Conservation (phyloP, 1,140 invertebrate genomes). For the Drosophila setifemur region DNA sequence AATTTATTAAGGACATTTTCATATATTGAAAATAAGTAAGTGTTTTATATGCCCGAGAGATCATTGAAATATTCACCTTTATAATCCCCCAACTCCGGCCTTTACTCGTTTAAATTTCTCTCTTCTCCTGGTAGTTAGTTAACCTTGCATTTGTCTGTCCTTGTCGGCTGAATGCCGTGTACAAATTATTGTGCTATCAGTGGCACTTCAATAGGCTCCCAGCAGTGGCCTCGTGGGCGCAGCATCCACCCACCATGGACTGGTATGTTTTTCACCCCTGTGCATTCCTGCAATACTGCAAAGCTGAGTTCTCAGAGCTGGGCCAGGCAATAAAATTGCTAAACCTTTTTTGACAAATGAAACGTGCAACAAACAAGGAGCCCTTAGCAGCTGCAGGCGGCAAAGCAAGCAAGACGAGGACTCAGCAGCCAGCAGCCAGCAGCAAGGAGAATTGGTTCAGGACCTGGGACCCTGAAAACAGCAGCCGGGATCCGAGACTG, state of each 20-base stretch:
- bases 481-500: neutral
- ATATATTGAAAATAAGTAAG: neutral
- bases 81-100: neutral
- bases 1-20: no score
- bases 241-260: neutral
- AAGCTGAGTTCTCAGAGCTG: conserved; percentile 4
- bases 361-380: conserved; percentile 72
- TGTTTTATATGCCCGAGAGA: neutral
- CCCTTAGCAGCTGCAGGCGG: conserved; percentile 37
- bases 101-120: conserved; percentile 7
- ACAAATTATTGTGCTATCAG: conserved; percentile 48
- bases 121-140: conserved; percentile 21
- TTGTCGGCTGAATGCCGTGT: conserved; percentile 19
- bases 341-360: conserved; percentile 73
- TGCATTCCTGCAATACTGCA: neutral
- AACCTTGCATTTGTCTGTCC: conserved; percentile 27
- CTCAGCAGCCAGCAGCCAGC: conserved; percentile 8
- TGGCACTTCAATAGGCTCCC: conserved; percentile 40
- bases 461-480: conserved; percentile 1
- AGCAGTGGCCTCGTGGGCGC: conserved; percentile 41
- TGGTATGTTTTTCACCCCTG: no score
- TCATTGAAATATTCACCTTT: neutral
- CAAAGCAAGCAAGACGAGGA: conserved; percentile 7
- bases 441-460: no score
- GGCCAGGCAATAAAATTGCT: conserved; percentile 57